These are phyloP conservation scores for Albula goreensis DNA, from an alignment of 2,113 vertebrate species.

Conservation along the genomic window DNA sequence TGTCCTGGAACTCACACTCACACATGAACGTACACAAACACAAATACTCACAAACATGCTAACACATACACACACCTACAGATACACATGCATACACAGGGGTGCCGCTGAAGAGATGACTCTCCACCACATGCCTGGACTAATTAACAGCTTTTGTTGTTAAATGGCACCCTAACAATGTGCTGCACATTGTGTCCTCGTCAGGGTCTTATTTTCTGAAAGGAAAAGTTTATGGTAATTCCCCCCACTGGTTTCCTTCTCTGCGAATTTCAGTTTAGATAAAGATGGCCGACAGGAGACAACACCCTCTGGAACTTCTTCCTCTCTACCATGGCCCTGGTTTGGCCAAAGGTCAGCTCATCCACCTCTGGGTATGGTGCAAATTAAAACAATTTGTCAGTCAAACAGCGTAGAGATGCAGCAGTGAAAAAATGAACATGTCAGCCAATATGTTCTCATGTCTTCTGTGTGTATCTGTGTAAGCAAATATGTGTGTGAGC, in stretches of 20 bases:
- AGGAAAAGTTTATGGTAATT: constrained; percentile 24
- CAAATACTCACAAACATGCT: not conserved
- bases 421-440: not conserved
- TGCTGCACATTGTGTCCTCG: not conserved
- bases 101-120: not conserved
- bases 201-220: constrained; percentile 8
- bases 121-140: constrained; percentile 4
- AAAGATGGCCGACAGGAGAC: constrained; percentile 14
- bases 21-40: not conserved
- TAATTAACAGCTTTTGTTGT: constrained; percentile 31
- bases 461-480: not conserved
- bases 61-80: not conserved
- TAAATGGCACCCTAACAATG: constrained; percentile 24
- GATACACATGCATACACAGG: not conserved
- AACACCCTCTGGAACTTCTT: not conserved
- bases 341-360: not conserved
- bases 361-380: not conserved
- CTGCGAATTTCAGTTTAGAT: constrained; percentile 11
- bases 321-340: not conserved
- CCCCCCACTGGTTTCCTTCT: not conserved
- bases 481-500: constrained; percentile 1
- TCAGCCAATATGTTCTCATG: not conserved
- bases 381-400: constrained; percentile 23
- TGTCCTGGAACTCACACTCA: not conserved
- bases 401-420: constrained; percentile 14